phyloP scores from a whole-genome alignment of 2,797 vertebrate genomes.

The Enteromius fasciolatus region DNA sequence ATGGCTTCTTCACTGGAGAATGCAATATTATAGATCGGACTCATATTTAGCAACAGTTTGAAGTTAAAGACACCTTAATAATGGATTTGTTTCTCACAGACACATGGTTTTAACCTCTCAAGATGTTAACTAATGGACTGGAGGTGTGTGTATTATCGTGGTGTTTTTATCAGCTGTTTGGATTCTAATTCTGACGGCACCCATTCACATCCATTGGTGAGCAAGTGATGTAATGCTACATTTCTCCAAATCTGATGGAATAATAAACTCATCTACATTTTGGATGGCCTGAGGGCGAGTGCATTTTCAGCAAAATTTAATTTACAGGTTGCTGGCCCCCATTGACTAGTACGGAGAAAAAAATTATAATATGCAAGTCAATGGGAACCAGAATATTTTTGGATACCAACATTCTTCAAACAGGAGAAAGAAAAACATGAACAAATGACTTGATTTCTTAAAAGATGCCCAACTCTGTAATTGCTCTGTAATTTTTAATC shows the following conservation, averaged over 20 bases:
- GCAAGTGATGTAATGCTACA: neutral
- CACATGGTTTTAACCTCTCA: neutral
- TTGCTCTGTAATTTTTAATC: neutral
- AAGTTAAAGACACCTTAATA: neutral
- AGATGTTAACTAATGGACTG: neutral
- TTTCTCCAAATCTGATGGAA: neutral
- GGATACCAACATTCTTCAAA: neutral
- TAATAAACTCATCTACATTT: neutral
- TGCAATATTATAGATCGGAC: neutral
- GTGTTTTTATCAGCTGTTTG: neutral
- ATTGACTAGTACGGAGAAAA: neutral
- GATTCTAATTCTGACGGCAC: neutral
- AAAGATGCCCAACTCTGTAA: neutral
- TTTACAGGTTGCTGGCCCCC: neutral
- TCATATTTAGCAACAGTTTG: neutral
- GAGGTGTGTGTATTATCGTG: neutral
- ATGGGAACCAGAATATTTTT: neutral
- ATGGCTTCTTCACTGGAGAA: neutral
- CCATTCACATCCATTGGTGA: neutral
- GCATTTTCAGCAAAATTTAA: neutral
- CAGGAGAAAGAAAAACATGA: neutral
- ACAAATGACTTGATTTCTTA: neutral
- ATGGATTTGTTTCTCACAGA: neutral
- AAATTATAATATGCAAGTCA: neutral
- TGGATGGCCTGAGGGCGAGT: neutral